Conservation (phyloP, 2,113 vertebrate species). For the Myodes glareolus region DNA sequence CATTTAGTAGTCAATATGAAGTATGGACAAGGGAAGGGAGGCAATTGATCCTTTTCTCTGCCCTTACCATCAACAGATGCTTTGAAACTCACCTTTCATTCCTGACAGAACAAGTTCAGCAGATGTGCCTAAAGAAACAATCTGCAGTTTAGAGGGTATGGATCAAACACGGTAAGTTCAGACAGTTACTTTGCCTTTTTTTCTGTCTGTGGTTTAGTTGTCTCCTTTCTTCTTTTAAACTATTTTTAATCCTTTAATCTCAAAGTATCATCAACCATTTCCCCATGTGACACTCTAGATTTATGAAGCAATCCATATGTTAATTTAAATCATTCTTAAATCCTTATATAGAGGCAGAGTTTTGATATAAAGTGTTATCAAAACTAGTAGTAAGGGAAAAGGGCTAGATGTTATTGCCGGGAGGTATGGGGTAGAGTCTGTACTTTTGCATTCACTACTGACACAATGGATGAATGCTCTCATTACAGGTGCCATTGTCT, state of each 20-base stretch:
- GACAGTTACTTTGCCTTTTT: too few relatives aligned
- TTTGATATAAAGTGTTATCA: not conserved
- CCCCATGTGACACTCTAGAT: not conserved
- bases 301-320: not conserved
- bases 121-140: not conserved
- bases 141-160: not conserved
- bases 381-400: not conserved
- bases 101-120: not conserved
- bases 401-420: not conserved
- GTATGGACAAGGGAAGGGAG: not conserved
- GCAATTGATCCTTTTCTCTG: not conserved
- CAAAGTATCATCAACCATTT: not conserved
- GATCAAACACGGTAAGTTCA: not conserved
- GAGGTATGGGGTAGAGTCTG: fast-evolving
- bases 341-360: not conserved
- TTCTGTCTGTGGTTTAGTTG: not conserved
- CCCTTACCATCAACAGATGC: too few relatives aligned
- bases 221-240: not conserved
- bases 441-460: not conserved
- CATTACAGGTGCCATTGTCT: not conserved
- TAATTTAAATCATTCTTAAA: not conserved
- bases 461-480: not conserved
- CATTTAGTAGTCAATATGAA: not conserved
- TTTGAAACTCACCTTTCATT: not conserved
- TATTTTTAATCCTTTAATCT: not conserved